phyloP scores from a whole-genome alignment of 2,113 vertebrate genomes.

The Onychorhynchus coronatus region DNA sequence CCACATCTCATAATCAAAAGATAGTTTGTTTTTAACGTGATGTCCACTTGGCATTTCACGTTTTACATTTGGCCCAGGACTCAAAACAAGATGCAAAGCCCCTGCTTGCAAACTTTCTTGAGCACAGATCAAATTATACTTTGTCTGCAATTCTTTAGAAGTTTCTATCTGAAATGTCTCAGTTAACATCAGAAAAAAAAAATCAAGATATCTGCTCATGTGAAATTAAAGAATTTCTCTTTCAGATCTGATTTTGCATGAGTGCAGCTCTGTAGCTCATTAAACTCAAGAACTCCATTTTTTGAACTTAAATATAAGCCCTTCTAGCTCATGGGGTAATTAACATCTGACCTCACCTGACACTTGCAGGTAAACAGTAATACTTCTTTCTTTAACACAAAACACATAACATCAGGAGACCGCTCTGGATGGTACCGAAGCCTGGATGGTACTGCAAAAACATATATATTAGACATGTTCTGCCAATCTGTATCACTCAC shows the following conservation, averaged over 20 bases:
- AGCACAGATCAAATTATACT: neutral
- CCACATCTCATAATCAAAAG: neutral
- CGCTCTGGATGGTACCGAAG: neutral
- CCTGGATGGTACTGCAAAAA: neutral
- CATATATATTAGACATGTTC: fast-evolving
- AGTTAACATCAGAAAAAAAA: neutral
- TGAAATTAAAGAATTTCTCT: neutral
- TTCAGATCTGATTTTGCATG: neutral
- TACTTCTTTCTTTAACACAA: neutral
- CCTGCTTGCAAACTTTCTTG: neutral
- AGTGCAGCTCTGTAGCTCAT: neutral
- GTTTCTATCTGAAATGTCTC: neutral
- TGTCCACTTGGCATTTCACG: neutral
- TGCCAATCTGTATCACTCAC: neutral
- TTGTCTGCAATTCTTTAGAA: neutral
- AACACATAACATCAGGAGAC: neutral
- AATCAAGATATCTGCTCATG: neutral
- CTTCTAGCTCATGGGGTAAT: neutral
- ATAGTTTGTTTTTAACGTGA: neutral
- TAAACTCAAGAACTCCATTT: neutral
- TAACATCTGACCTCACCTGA: neutral
- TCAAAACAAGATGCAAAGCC: neutral
- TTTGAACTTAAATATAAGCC: neutral
- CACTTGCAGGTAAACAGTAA: neutral
- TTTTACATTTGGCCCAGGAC: neutral